Conservation (phyloP, 2,797 vertebrate genomes). For the Hippoglossus hippoglossus region DNA sequence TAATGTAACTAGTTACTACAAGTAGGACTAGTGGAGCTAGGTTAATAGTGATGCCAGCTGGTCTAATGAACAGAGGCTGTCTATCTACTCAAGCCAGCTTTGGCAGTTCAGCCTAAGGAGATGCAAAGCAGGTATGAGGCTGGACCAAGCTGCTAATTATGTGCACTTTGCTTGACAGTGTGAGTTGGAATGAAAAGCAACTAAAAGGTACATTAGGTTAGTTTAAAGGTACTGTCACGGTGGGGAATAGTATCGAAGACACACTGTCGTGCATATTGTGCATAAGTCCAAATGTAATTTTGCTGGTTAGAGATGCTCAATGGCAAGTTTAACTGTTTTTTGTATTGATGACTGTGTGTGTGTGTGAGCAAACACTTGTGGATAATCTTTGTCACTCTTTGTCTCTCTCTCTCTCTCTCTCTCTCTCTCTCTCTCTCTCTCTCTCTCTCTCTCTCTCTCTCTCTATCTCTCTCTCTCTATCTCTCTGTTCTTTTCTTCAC, state of each 20-base stretch:
- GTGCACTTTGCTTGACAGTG: too few relatives aligned
- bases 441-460: background rate
- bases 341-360: background rate
- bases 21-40: background rate
- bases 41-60: background rate
- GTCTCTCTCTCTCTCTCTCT: too few relatives aligned
- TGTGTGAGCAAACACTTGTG: background rate
- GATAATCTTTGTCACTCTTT: background rate
- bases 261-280: background rate
- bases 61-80: background rate
- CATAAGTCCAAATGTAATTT: too few relatives aligned
- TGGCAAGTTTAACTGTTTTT: background rate
- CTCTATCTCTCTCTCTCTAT: rapidly evolving
- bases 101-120: background rate
- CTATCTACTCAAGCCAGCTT: background rate
- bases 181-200: too few relatives aligned
- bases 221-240: too few relatives aligned
- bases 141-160: background rate
- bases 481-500: conserved; percentile 33
- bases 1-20: background rate
- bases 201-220: too few relatives aligned
- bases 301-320: background rate
- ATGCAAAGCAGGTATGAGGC: background rate
- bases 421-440: background rate
- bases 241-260: background rate